phyloP scores from a whole-genome alignment of 2,113 vertebrate genomes.

The Rhizomys pruinosus region DNA sequence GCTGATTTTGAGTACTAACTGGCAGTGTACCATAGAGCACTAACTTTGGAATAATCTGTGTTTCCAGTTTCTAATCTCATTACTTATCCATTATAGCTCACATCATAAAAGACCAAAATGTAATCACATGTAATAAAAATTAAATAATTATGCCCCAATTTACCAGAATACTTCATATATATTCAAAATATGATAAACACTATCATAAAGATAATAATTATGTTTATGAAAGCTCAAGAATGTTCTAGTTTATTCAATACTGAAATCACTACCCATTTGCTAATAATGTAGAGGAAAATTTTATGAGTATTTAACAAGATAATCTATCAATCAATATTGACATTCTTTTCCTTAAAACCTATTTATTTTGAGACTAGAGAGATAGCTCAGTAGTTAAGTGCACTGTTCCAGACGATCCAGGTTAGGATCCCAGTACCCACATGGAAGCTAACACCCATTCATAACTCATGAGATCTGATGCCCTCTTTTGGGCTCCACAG shows the following conservation, averaged over 20 bases:
- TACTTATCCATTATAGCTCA: neutral
- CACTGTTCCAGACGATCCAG: too few relatives aligned
- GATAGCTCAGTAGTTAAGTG: too few relatives aligned
- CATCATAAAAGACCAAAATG: neutral
- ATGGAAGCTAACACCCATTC: too few relatives aligned
- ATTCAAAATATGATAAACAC: neutral
- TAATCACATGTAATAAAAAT: neutral
- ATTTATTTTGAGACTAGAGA: too few relatives aligned
- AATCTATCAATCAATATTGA: neutral
- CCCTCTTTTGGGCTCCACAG: too few relatives aligned
- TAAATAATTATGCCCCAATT: neutral
- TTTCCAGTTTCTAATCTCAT: neutral
- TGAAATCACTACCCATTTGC: neutral
- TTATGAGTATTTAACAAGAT: neutral
- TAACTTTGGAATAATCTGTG: neutral
- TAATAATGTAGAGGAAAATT: constrained; percentile 5
- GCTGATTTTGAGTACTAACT: neutral
- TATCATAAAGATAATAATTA: neutral
- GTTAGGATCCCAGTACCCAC: too few relatives aligned
- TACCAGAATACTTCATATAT: neutral
- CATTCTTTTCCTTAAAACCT: neutral
- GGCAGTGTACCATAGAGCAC: neutral
- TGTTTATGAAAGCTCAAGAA: neutral
- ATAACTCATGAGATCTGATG: too few relatives aligned
- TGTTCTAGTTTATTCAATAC: neutral